These are phyloP conservation scores for Trogon surrucura DNA, from an alignment of 2,113 vertebrate genomes.

Conservation along the genomic window DNA sequence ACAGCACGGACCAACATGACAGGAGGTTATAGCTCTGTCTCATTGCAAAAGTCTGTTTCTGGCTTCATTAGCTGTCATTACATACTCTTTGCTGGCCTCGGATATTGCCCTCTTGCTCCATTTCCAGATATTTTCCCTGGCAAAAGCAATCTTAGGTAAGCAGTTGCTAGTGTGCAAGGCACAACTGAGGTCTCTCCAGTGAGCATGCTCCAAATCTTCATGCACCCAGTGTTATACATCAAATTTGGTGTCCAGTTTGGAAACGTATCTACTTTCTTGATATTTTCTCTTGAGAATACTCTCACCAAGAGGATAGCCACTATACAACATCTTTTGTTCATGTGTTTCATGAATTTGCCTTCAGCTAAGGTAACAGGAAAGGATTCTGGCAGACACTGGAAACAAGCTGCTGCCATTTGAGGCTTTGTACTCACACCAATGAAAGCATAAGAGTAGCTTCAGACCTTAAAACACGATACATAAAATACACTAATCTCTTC, in stretches of 20 bases:
- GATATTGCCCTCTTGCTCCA: background rate
- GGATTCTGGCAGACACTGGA: background rate
- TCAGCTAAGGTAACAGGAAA: background rate
- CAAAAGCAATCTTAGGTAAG: background rate
- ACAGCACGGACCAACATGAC: rapidly evolving
- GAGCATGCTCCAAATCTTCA: background rate
- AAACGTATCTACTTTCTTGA: background rate
- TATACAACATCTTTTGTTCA: background rate
- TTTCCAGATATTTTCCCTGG: background rate
- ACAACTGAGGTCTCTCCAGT: background rate
- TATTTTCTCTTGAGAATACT: background rate
- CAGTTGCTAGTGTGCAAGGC: background rate
- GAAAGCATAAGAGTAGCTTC: background rate
- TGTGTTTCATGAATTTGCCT: background rate
- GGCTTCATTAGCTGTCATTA: conserved; percentile 18
- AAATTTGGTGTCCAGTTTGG: background rate
- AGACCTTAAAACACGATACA: background rate
- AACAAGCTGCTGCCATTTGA: background rate
- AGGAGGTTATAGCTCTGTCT: background rate
- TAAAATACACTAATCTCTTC: background rate
- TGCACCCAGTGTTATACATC: background rate
- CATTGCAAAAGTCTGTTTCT: background rate
- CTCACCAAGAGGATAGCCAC: background rate
- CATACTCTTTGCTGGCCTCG: background rate
- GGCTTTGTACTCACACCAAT: background rate